phyloP scores from a whole-genome alignment of 2,888 invertebrate species.

The Hirtodrosophila histrioides region DNA sequence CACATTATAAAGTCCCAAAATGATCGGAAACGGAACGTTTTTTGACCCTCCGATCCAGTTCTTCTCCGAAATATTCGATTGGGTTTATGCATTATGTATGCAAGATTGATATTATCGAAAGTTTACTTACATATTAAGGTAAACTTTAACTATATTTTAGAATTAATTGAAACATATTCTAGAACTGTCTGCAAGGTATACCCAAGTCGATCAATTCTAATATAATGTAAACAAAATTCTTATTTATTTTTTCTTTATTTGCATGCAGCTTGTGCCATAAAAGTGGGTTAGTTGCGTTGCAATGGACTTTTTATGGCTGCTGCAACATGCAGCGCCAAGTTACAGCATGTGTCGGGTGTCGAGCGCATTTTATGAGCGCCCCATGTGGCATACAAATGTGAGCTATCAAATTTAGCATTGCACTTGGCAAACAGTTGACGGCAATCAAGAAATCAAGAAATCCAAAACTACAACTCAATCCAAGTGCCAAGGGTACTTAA shows the following conservation, averaged over 20 bases:
- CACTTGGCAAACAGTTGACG: slow-evolving; percentile 59
- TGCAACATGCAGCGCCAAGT: slow-evolving; percentile 3
- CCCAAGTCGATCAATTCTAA: background rate
- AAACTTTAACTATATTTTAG: too few species aligned
- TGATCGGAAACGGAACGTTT: too few species aligned
- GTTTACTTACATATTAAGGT: too few species aligned
- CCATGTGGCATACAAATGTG: slow-evolving; percentile 26
- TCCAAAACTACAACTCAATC: slow-evolving; percentile 18
- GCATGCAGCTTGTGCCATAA: slow-evolving; percentile 35
- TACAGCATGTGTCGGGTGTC: slow-evolving; percentile 19
- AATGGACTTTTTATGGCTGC: slow-evolving; percentile 65
- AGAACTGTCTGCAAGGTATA: too few species aligned
- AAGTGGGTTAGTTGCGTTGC: slow-evolving; percentile 62
- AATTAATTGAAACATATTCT: too few species aligned
- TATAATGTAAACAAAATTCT: too few species aligned
- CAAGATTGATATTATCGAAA: too few species aligned
- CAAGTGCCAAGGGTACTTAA: slow-evolving; percentile 30
- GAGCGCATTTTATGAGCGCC: slow-evolving; percentile 23
- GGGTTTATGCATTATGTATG: too few species aligned
- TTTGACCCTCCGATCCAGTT: too few species aligned
- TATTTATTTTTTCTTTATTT: slow-evolving; percentile 14
- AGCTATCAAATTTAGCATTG: slow-evolving; percentile 56
- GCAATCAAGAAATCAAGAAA: slow-evolving; percentile 40
- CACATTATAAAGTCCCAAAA: too few species aligned
- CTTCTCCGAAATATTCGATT: too few species aligned